phyloP scores from a whole-genome alignment of 2,888 invertebrate species.

The Drosophila putrida region DNA sequence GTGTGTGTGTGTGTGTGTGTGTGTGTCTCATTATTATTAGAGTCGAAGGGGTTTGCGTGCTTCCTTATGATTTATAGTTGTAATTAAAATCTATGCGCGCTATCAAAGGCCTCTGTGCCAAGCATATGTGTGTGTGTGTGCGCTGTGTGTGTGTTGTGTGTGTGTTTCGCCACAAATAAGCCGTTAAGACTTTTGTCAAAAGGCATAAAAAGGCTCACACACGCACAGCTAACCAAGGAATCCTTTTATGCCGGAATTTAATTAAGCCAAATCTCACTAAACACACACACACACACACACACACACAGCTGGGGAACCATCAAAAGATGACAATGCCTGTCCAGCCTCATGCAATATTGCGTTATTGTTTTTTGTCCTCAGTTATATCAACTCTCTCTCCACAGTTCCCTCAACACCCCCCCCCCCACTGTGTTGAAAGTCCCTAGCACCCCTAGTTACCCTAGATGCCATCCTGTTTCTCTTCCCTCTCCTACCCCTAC shows the following conservation, averaged over 20 bases:
- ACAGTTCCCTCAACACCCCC: background rate
- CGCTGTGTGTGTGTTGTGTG: constrained; percentile 7
- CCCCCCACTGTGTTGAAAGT: background rate
- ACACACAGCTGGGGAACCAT: constrained; percentile 44
- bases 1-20: constrained; percentile 13
- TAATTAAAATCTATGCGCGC: constrained; percentile 71
- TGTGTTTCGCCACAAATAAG: constrained; percentile 52
- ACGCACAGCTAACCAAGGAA: constrained; percentile 49
- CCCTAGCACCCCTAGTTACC: background rate
- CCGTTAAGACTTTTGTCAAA: constrained; percentile 78
- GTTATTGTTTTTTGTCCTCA: constrained; percentile 66
- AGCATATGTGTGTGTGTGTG: background rate
- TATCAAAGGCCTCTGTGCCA: constrained; percentile 21
- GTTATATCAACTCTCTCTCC: constrained; percentile 10
- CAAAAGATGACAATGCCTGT: constrained; percentile 63
- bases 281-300: constrained; percentile 36
- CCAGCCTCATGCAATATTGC: constrained; percentile 67
- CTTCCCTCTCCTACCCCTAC: constrained; percentile 2
- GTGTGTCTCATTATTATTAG: constrained; percentile 24
- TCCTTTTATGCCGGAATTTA: constrained; percentile 77
- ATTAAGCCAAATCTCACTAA: constrained; percentile 77
- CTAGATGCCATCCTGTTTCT: background rate
- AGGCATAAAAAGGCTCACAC: constrained; percentile 57
- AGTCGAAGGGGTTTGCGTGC: constrained; percentile 34
- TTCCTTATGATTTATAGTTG: constrained; percentile 71